Evolutionary conservation across 2,888 invertebrate species (phyloP).

Genomic region (Idaea aversata): DNA sequence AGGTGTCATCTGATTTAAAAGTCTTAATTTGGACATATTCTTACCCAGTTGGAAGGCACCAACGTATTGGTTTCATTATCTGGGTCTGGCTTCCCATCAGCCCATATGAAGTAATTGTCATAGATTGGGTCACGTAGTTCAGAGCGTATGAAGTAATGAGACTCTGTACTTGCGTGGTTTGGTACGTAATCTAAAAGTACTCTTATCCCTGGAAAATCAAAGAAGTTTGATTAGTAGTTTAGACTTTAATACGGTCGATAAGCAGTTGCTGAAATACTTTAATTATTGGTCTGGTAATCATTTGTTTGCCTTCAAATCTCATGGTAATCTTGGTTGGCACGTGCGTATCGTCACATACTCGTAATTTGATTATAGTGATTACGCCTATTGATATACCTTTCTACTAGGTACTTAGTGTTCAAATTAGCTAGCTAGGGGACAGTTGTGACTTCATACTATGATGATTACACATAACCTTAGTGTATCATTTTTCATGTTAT

Average conservation of each 20-base stretch:
- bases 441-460: too few species aligned
- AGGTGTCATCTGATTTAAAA: too few species aligned
- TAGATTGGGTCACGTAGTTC: slow-evolving; percentile 80
- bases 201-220: slow-evolving; percentile 56
- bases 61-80: slow-evolving; percentile 46
- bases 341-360: too few species aligned
- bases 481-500: too few species aligned
- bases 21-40: slow-evolving; percentile 6
- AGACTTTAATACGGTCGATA: too few species aligned
- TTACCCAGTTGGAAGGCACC: slow-evolving; percentile 79
- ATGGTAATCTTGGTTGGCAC: too few species aligned
- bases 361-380: too few species aligned
- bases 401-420: too few species aligned
- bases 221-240: not conserved
- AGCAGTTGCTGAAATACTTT: not conserved
- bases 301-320: too few species aligned
- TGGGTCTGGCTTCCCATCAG: slow-evolving; percentile 72
- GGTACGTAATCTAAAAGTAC: slow-evolving; percentile 85
- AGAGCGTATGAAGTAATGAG: slow-evolving; percentile 90
- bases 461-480: too few species aligned
- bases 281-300: not conserved
- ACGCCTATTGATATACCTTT: too few species aligned
- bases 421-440: too few species aligned
- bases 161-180: slow-evolving; percentile 85
- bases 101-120: slow-evolving; percentile 89